Evolutionary conservation across 2,113 vertebrate species (phyloP).

Genomic region (Cisticola juncidis): DNA sequence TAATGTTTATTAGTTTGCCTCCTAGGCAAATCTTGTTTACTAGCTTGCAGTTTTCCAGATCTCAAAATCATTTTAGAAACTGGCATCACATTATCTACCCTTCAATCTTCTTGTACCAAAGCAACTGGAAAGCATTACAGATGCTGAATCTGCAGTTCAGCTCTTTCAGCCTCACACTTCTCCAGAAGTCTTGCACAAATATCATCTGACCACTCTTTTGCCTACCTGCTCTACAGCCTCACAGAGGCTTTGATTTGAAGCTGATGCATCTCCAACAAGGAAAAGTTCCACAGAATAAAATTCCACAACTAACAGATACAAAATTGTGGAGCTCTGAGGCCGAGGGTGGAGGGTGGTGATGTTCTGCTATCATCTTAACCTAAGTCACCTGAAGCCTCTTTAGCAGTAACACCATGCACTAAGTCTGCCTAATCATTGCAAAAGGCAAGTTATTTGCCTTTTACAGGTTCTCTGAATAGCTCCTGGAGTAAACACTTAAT

Average conservation of each 20-base stretch:
- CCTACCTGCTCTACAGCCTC: background rate
- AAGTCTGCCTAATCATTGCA: background rate
- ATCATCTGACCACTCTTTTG: background rate
- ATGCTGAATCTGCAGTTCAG: background rate
- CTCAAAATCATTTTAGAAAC: background rate
- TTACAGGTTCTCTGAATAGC: background rate
- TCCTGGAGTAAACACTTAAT: background rate
- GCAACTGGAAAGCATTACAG: background rate
- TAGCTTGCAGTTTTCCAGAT: background rate
- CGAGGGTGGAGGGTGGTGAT: accelerated
- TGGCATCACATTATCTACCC: background rate
- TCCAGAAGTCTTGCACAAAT: background rate
- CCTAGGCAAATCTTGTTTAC: background rate
- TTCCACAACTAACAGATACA: background rate
- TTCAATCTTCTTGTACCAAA: background rate
- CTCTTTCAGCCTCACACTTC: background rate
- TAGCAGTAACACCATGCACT: background rate
- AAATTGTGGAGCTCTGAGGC: background rate
- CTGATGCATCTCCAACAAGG: background rate
- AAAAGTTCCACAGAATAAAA: background rate
- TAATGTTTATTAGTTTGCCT: background rate
- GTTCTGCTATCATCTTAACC: background rate
- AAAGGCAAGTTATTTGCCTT: background rate
- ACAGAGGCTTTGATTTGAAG: background rate
- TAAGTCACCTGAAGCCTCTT: background rate